Conservation (phyloP, 2,797 vertebrate species). For the Holocentrus rufus region DNA sequence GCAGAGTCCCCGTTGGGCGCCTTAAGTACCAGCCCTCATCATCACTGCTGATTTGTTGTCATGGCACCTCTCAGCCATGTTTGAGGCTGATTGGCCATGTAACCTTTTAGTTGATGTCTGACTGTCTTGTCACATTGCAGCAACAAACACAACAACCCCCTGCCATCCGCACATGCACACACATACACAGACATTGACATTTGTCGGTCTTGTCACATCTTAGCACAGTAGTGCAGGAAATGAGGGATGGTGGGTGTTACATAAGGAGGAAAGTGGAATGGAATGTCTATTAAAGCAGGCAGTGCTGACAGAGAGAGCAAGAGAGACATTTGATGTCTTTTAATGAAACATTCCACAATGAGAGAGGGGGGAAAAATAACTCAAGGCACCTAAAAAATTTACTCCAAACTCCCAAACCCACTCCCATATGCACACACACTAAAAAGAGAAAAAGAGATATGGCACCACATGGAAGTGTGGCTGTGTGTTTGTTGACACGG, state of each 20-base stretch:
- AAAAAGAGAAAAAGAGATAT: too few species aligned
- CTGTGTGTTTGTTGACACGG: conserved; percentile 6
- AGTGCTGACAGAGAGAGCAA: conserved; percentile 12
- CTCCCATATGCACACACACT: conserved; percentile 35
- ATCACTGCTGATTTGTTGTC: conserved; percentile 60
- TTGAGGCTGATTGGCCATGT: conserved; percentile 61
- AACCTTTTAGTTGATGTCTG: conserved; percentile 66
- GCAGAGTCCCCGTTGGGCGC: neutral
- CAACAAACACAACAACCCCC: conserved; percentile 40
- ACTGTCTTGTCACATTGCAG: conserved; percentile 62
- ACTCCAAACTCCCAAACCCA: conserved; percentile 38
- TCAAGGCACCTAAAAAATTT: conserved; percentile 4
- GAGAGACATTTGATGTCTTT: conserved; percentile 24
- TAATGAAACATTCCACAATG: conserved; percentile 30
- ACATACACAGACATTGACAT: conserved; percentile 42
- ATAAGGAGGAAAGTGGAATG: conserved; percentile 40
- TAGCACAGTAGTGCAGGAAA: conserved; percentile 24
- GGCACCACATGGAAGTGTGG: too few species aligned
- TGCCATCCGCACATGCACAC: conserved; percentile 14
- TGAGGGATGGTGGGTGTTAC: conserved; percentile 57
- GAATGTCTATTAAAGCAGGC: conserved; percentile 33
- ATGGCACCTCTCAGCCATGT: conserved; percentile 56
- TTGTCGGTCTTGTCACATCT: conserved; percentile 60
- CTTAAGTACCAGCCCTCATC: conserved; percentile 57
- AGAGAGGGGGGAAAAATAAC: neutral